These are phyloP conservation scores for Kradibia gibbosae DNA, from an alignment of 1,140 invertebrate genomes.

Conservation along the genomic window DNA sequence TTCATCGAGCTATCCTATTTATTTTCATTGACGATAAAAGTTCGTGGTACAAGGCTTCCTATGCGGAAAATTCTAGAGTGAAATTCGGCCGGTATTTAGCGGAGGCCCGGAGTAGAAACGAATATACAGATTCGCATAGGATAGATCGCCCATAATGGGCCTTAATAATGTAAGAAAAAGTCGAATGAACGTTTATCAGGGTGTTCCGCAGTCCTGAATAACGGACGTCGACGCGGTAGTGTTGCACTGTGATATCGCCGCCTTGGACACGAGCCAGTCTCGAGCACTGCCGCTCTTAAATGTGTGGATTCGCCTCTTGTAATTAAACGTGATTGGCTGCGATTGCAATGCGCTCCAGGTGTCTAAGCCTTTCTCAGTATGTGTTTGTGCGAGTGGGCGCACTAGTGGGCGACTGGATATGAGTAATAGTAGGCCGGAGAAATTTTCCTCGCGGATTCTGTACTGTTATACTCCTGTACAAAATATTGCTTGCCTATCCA, in stretches of 20 bases:
- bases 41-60: too few relatives aligned
- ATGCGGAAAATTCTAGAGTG: too few relatives aligned
- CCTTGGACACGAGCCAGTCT: conserved; percentile 46
- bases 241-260: not conserved
- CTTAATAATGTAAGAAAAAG: conserved; percentile 41
- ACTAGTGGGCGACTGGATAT: not conserved
- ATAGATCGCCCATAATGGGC: not conserved
- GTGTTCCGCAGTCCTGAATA: conserved; percentile 4
- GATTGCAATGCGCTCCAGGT: conserved; percentile 28
- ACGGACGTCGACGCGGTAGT: not conserved
- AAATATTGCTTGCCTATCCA: conserved; percentile 16
- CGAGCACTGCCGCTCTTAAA: not conserved
- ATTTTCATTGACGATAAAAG: too few relatives aligned
- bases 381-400: not conserved
- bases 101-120: too few relatives aligned
- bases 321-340: conserved; percentile 48
- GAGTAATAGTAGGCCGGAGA: conserved; percentile 30
- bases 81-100: not conserved
- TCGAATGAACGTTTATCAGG: not conserved
- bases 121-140: too few relatives aligned
- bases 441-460: conserved; percentile 29
- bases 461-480: not conserved
- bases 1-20: too few relatives aligned
- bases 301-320: conserved; percentile 38
- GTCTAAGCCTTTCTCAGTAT: not conserved